A percentile compares a stretch with the other conserved stretches of the same genome.
Evolutionary conservation across 2,113 vertebrate species (phyloP).

Genomic region (Malurus elegans): DNA sequence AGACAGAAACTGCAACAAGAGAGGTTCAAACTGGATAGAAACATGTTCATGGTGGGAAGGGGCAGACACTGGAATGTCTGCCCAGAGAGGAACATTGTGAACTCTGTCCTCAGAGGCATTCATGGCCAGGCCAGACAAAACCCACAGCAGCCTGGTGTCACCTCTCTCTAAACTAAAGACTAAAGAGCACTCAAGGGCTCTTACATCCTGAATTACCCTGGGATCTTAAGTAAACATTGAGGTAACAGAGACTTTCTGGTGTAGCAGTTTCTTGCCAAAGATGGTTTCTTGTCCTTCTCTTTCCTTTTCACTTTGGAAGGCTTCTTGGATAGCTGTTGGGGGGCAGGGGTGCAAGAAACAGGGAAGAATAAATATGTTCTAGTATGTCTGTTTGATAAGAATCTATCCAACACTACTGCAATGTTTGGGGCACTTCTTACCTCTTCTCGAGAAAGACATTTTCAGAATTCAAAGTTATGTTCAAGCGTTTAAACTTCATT

Average conservation of each 20-base stretch:
- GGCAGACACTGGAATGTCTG: not conserved
- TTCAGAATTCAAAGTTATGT: not conserved
- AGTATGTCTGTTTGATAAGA: not conserved
- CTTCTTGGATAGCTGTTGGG: rapidly evolving
- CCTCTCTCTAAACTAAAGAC: not conserved
- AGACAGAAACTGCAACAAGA: not conserved
- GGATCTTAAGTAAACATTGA: not conserved
- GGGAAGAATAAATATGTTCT: not conserved
- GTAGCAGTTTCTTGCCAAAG: not conserved
- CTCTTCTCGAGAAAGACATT: not conserved
- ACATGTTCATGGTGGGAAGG: rapidly evolving
- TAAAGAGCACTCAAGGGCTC: not conserved
- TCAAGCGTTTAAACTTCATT: not conserved
- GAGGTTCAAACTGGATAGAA: not conserved
- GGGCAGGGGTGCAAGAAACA: rapidly evolving
- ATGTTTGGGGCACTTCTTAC: not conserved
- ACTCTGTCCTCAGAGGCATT: not conserved
- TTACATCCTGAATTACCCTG: not conserved
- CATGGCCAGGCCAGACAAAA: not conserved
- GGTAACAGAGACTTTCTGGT: not conserved
- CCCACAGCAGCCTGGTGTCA: not conserved
- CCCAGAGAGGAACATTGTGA: not conserved
- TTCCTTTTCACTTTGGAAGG: not conserved
- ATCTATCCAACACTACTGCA: not conserved
- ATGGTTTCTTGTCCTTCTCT: not conserved